phyloP scores from a whole-genome alignment of 2,888 invertebrate genomes.

The Gari tellinella region DNA sequence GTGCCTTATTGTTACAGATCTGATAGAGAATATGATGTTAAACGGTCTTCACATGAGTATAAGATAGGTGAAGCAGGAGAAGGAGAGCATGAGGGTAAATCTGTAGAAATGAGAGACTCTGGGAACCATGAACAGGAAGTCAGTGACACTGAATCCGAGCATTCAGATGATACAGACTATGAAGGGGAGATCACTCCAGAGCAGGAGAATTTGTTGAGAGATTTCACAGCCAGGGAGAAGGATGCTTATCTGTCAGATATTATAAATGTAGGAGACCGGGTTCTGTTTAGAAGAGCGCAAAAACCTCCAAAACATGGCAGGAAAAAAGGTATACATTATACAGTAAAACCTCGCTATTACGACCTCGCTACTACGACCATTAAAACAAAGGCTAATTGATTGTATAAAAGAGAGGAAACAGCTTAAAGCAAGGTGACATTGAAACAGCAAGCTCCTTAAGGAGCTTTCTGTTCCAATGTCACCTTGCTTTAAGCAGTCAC shows the following conservation, averaged over 20 bases:
- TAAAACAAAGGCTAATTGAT: too few species aligned
- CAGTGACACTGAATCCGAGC: conserved; percentile 56
- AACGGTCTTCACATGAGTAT: conserved; percentile 65
- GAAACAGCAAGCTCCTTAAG: too few species aligned
- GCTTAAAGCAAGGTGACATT: too few species aligned
- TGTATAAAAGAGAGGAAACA: too few species aligned
- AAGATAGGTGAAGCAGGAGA: conserved; percentile 36
- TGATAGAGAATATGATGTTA: conserved; percentile 57
- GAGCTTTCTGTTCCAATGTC: too few species aligned
- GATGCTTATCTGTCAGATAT: conserved; percentile 67
- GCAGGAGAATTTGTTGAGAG: conserved; percentile 52
- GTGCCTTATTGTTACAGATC: conserved; percentile 42
- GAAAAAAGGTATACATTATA: conserved; percentile 66
- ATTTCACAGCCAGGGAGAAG: conserved; percentile 66
- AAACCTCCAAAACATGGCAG: conserved; percentile 76
- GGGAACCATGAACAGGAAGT: conserved; percentile 13
- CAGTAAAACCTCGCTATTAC: too few species aligned
- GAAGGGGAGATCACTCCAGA: conserved; percentile 52
- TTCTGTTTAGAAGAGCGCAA: conserved; percentile 70
- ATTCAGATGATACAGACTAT: conserved; percentile 56
- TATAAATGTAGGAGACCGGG: conserved; percentile 74
- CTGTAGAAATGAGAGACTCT: conserved; percentile 1
- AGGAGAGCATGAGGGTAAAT: conserved; percentile 2
- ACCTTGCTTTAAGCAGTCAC: too few species aligned
- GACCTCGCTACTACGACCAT: too few species aligned